Evolutionary conservation across 1,140 invertebrate genomes (phyloP).

Genomic region (Leptopilina boulardi): DNA sequence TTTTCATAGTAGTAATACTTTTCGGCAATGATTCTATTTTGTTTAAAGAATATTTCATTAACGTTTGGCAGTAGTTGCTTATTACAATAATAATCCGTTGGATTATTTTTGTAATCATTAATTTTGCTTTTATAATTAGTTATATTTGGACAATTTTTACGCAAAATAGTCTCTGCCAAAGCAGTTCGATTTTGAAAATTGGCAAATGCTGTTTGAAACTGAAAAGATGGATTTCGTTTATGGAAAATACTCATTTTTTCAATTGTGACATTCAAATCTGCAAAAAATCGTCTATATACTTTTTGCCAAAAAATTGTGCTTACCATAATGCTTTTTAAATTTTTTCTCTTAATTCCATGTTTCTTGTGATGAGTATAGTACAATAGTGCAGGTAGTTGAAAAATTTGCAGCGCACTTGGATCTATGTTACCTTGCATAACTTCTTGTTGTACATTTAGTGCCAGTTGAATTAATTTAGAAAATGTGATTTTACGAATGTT

Average conservation of each 20-base stretch:
- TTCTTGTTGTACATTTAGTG: background rate
- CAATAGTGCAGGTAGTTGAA: background rate
- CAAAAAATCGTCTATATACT: too few species aligned
- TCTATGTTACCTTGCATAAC: background rate
- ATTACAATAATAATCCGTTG: background rate
- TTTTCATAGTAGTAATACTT: background rate
- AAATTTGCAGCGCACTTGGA: background rate
- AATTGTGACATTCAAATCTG: background rate
- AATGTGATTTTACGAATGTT: background rate
- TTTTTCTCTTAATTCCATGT: too few species aligned
- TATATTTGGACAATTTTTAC: too few species aligned
- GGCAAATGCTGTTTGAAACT: background rate
- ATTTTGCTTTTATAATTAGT: too few species aligned
- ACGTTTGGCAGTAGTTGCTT: background rate
- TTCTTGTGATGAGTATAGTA: background rate
- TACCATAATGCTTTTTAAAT: too few species aligned
- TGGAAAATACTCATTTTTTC: background rate
- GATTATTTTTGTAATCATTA: too few species aligned
- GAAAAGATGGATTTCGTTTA: background rate
- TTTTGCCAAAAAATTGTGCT: too few species aligned
- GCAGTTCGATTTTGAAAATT: background rate
- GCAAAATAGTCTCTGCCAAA: background rate
- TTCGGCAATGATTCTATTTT: too few species aligned
- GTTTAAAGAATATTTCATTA: background rate
- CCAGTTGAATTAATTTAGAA: background rate